Base-by-base conservation (phyloP, 2,888 invertebrate species). In the Tribolium freemani region DNA sequence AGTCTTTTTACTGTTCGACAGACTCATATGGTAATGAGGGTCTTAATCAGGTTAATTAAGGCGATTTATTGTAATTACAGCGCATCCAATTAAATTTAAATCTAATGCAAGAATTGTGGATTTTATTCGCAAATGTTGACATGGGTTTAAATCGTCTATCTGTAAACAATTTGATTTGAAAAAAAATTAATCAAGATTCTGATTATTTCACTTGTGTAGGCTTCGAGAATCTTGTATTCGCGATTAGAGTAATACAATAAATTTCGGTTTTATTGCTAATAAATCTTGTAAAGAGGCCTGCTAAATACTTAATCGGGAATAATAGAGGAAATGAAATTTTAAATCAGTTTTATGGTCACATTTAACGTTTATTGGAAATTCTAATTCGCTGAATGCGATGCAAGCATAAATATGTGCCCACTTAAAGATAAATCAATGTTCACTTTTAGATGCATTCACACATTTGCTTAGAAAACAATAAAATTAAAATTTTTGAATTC, bases 1-100 rank as follows among this genome's bases (percentile, higher is more conserved):
- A 58, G 44, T 20, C 44, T 11, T 44, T 58, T 13, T 45, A 16
- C 20, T 10, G 31, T 20, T 20, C n/a, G 51, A 51, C 38, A 38
- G 38, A 21, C 21, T 31, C 11, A n/a, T 56, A 56, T 56, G 57
- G 10, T 58, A 58, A 58, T 58, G 57, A 44, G 57, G n/a, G 11
- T 44, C 45, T 48, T 48, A 61, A 50, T 61, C 21, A n/a, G 48
- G 61, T 61, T 61, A 61, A 61, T 61, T 61, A 61, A 60, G 46
- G 8, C 60, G 61, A 31, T 61, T 61, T 61, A 61, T 61, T 61
- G 61, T 61, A 48, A 61, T 61, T 61, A 60, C 48, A 48, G 26
- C 16, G 6, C 45, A 20, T 45, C 20, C 57, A 20, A 61, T 61
- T 61, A 48, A 45, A 20, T 61, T 48, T 21, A 38, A 48, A 48